Conservation (phyloP, 1,140 invertebrate species). For the Leguminivora glycinivorella region DNA sequence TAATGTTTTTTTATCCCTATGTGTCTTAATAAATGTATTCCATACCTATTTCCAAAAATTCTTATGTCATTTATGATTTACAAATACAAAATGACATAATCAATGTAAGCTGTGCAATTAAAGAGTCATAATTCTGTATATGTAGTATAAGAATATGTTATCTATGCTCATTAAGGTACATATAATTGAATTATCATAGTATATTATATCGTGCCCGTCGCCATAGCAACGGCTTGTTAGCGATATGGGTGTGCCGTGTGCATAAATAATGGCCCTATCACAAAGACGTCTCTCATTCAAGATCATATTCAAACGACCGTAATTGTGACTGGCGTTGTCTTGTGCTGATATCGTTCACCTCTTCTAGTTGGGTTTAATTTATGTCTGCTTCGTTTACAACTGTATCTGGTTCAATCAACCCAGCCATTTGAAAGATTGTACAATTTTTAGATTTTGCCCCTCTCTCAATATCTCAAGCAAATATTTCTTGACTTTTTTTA, state of each 20-base stretch:
- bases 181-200: background rate
- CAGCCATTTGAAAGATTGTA: too few species aligned
- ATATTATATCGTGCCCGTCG: background rate
- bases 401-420: background rate
- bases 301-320: conserved; percentile 13
- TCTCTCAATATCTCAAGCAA: too few species aligned
- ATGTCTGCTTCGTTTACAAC: background rate
- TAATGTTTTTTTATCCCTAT: too few species aligned
- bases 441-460: too few species aligned
- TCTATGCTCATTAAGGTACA: background rate
- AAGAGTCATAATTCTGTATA: too few species aligned
- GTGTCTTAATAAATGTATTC: too few species aligned
- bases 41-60: too few species aligned
- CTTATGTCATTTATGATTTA: too few species aligned
- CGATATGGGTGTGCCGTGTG: background rate
- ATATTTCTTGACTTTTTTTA: too few species aligned
- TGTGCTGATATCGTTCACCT: conserved; percentile 8
- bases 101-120: too few species aligned
- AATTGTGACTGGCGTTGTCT: conserved; percentile 17
- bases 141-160: too few species aligned
- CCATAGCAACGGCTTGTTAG: background rate
- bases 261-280: background rate
- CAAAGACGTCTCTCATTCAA: conserved; percentile 16
- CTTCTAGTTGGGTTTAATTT: conserved; percentile 3
- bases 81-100: too few species aligned